Evolutionary conservation across 2,797 vertebrate species (phyloP).

Genomic region (Coccyzus lansbergi): DNA sequence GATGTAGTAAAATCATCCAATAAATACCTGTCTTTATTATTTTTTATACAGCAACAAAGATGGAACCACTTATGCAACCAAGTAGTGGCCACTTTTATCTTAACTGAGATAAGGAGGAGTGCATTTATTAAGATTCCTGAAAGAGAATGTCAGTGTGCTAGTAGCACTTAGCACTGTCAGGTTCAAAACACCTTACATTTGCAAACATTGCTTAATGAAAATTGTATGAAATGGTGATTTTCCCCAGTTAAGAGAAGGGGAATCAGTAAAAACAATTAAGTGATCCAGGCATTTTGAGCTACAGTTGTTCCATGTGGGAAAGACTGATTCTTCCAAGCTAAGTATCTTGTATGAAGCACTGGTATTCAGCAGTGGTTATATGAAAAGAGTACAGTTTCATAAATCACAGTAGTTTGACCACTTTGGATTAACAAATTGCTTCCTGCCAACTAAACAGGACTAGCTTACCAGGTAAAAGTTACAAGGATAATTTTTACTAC

Average conservation of each 20-base stretch:
- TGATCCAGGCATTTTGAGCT: background rate
- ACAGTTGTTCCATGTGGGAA: background rate
- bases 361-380: background rate
- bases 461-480: background rate
- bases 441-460: background rate
- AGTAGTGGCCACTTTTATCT: background rate
- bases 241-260: background rate
- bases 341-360: background rate
- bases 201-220: background rate
- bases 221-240: background rate
- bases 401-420: constrained; percentile 24
- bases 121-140: background rate
- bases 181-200: background rate
- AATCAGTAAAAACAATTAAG: background rate
- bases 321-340: background rate
- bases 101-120: background rate
- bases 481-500: background rate
- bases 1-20: background rate
- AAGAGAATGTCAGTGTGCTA: background rate
- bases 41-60: background rate
- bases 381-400: background rate
- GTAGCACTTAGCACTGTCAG: background rate
- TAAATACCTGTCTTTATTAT: background rate
- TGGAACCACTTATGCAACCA: background rate
- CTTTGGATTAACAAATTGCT: constrained; percentile 3